These are phyloP conservation scores for Centroberyx gerrardi DNA, from an alignment of 2,797 vertebrate species.

Conservation along the genomic window DNA sequence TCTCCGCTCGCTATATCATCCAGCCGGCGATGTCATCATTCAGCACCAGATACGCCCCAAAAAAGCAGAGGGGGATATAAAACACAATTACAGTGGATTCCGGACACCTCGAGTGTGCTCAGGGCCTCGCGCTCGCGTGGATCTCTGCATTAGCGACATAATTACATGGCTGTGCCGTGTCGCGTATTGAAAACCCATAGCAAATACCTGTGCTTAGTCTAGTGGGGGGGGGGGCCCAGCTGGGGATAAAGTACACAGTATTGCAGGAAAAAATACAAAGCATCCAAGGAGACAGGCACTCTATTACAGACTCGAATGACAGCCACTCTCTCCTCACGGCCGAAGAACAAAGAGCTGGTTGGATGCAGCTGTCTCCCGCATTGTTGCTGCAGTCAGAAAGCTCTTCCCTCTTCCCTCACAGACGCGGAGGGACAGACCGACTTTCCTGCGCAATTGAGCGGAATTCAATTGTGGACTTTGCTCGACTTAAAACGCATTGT, in stretches of 20 bases:
- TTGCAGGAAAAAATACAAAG: conserved; percentile 2
- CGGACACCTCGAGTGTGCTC: conserved; percentile 21
- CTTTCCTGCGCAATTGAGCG: conserved; percentile 28
- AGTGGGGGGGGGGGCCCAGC: not conserved
- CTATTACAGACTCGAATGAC: conserved; percentile 28
- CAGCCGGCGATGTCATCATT: conserved; percentile 51
- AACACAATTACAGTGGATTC: conserved; percentile 62
- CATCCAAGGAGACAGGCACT: conserved; percentile 31
- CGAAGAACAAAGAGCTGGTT: conserved; percentile 41
- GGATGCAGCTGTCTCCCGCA: conserved; percentile 33
- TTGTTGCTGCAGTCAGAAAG: conserved; percentile 39
- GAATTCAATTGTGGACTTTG: conserved; percentile 57
- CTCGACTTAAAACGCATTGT: conserved; percentile 52
- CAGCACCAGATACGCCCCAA: conserved; percentile 41
- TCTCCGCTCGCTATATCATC: conserved; percentile 55
- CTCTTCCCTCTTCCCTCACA: conserved; percentile 51
- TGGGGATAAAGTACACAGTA: conserved; percentile 8
- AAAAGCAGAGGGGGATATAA: conserved; percentile 54
- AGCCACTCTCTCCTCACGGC: conserved; percentile 40
- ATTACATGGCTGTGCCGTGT: conserved; percentile 6
- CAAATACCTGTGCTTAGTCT: conserved; percentile 1
- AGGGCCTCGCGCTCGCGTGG: not conserved
- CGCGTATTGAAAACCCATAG: not conserved
- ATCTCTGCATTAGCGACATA: conserved; percentile 25
- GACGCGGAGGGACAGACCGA: conserved; percentile 28